phyloP scores from a whole-genome alignment of 2,797 vertebrate genomes.

The Gephyroberyx darwinii region DNA sequence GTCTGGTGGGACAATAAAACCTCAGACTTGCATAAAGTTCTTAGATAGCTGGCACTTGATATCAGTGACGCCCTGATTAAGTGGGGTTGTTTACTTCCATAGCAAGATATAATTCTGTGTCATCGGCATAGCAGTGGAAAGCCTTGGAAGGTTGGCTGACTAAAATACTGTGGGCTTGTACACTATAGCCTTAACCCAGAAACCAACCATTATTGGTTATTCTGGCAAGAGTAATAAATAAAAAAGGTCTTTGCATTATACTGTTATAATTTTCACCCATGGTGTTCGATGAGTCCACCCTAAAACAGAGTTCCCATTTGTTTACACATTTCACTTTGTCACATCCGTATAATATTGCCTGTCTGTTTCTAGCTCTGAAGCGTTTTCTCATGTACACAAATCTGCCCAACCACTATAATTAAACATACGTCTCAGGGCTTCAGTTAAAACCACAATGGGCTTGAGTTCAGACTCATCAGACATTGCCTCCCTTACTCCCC shows the following conservation, averaged over 20 bases:
- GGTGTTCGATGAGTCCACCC: background rate
- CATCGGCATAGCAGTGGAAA: too few species aligned
- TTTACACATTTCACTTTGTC: background rate
- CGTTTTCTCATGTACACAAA: background rate
- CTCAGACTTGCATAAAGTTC: too few species aligned
- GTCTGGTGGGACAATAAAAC: too few species aligned
- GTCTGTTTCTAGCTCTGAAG: background rate
- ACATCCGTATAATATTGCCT: background rate
- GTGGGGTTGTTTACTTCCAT: too few species aligned
- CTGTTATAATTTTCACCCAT: background rate
- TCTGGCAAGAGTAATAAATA: too few species aligned
- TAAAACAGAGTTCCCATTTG: background rate
- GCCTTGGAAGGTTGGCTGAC: too few species aligned
- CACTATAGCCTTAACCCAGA: too few species aligned
- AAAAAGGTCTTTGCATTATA: background rate
- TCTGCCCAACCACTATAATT: background rate
- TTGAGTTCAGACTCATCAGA: background rate
- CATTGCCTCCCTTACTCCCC: conserved; percentile 14
- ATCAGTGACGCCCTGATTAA: too few species aligned
- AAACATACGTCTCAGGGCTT: conserved; percentile 1
- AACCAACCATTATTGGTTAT: too few species aligned
- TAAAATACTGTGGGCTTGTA: too few species aligned
- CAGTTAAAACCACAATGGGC: conserved; percentile 2
- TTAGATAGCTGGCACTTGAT: too few species aligned
- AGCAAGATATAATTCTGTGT: too few species aligned